A percentile compares a stretch with the other conserved stretches of the same genome.
Conservation (phyloP, 2,113 vertebrate genomes). For the Phaethon lepturus region DNA sequence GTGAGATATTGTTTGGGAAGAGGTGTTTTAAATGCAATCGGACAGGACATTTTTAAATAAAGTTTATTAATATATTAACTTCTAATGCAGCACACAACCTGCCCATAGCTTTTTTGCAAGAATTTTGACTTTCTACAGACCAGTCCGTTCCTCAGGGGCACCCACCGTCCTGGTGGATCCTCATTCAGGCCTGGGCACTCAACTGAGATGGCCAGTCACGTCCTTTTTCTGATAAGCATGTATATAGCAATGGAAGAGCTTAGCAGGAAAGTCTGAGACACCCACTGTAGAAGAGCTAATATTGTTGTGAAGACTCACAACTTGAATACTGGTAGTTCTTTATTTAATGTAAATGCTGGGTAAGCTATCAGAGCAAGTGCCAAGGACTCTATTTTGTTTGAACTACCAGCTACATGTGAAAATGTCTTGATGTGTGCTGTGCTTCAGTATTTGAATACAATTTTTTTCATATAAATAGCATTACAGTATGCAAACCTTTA, state of each 20-base stretch:
- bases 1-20: background rate
- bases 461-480: background rate
- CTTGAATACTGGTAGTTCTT: background rate
- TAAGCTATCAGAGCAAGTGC: background rate
- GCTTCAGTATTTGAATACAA: background rate
- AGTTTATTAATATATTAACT: background rate
- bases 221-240: background rate
- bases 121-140: background rate
- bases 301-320: background rate
- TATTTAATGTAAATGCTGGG: background rate
- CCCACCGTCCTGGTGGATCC: background rate
- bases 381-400: background rate
- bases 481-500: background rate
- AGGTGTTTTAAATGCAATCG: background rate
- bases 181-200: background rate
- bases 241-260: background rate
- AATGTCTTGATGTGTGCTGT: background rate
- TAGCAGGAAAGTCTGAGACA: background rate
- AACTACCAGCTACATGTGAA: background rate
- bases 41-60: background rate
- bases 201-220: fast-evolving
- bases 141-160: background rate
- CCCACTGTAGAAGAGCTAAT: background rate
- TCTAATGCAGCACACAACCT: background rate
- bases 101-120: background rate